phyloP scores from a whole-genome alignment of 2,888 invertebrate species.

The Trissolcus japonicus region DNA sequence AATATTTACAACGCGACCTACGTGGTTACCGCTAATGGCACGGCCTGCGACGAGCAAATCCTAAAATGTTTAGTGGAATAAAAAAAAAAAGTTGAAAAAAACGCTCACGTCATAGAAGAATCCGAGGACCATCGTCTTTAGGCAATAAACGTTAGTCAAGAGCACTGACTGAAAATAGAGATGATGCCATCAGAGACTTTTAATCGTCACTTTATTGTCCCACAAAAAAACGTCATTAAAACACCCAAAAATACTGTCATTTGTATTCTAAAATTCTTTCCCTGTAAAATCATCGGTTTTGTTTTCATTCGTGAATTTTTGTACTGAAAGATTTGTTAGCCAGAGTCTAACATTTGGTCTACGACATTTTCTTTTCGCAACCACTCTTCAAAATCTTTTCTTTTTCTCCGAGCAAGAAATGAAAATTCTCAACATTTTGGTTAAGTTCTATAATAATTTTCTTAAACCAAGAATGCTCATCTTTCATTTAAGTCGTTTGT shows the following conservation, averaged over 20 bases:
- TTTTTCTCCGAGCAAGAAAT: no score
- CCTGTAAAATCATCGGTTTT: neutral
- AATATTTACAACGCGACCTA: constrained; percentile 40
- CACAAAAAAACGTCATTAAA: neutral
- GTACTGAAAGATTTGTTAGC: no score
- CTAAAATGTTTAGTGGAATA: constrained; percentile 20
- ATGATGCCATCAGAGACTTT: constrained; percentile 60
- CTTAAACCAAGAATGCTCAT: no score
- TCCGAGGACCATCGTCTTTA: constrained; percentile 44
- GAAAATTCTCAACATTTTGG: no score
- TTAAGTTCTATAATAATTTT: no score
- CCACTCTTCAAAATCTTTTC: no score
- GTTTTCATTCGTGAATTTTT: constrained; percentile 10
- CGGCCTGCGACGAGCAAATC: constrained; percentile 40
- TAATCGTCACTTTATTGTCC: constrained; percentile 32
- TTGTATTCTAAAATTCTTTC: no score
- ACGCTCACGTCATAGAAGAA: constrained; percentile 41
- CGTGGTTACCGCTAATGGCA: constrained; percentile 47
- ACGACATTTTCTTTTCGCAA: no score
- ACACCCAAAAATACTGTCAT: no score
- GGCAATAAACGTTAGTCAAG: constrained; percentile 65
- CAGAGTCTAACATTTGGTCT: no score
- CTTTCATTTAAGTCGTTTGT: no score
- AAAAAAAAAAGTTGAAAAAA: constrained; percentile 14
- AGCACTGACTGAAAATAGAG: constrained; percentile 71